Base-by-base conservation (phyloP, 1,140 invertebrate species). In the Zaprionus ghesquierei region DNA sequence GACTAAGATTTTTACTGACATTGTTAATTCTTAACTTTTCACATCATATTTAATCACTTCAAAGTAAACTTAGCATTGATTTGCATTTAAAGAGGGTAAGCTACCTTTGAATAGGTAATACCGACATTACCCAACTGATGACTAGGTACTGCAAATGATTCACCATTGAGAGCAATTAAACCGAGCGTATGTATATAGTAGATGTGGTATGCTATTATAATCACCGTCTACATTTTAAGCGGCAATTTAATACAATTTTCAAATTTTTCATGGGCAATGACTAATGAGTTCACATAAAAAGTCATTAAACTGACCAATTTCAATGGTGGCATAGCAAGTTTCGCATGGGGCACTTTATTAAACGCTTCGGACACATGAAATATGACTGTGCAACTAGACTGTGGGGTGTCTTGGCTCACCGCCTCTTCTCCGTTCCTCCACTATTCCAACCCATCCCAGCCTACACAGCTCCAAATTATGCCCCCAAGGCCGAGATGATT, bases 261-360 rank as follows among this genome's bases (percentile, higher is more conserved):
- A 66, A 68, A 68, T 61, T 68, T 73, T 64, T 69, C 70, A 73
- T 73, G 70, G 70, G 35, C 70, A 73, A 55, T 73, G 64, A 69
- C 64, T 73, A 73, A 73, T 69, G 70, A 73, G 38, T 61, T 60
- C 31, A 53, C 50, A 73, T 63, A 33, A 69, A 62, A 69, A 69
- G 56, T 72, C 69, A 68, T 72, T 68, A 72, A 72, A 68, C 69
- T 66, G 69, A 54, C 69, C 63, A 51, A 44, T 50, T 72, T 66
- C 46, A 53, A 60, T 60, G 44, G 33, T 31, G 56, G 18, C 29
- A 66, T 15, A 33, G 38, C 51, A 13, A 25, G 20, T 53, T 58
- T 56, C 35, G 10, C 22, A 15, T 59, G 22, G 44, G 55, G 31
- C 46, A 44, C 25, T 65, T 54, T 12, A 54, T 53, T 53, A 41